Evolutionary conservation across 2,888 invertebrate genomes (phyloP).

Genomic region (Ashinkailepas kermadecensis): DNA sequence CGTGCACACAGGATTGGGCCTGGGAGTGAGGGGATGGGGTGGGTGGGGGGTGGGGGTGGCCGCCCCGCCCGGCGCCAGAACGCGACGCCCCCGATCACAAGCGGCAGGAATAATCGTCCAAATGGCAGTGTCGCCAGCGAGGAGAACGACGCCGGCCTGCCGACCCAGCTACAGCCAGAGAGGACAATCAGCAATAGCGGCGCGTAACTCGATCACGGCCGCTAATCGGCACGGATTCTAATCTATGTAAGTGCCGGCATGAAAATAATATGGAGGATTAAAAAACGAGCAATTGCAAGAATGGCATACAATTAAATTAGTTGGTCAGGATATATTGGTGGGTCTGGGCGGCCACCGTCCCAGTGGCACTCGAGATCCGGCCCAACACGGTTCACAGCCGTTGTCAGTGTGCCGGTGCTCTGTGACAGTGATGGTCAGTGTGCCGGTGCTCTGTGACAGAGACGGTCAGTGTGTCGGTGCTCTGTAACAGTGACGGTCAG

Average conservation of each 20-base stretch:
- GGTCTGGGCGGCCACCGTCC: background rate
- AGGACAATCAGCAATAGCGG: conserved; percentile 11
- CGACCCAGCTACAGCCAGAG: background rate
- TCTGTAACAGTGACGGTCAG: too few species aligned
- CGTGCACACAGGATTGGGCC: too few species aligned
- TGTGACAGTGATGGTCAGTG: too few species aligned
- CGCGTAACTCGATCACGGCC: background rate
- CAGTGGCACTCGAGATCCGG: background rate
- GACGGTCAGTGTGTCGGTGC: too few species aligned
- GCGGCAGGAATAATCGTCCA: background rate
- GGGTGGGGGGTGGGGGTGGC: background rate
- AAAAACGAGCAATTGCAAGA: conserved; percentile 22
- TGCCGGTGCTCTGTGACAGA: too few species aligned
- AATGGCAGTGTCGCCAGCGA: background rate
- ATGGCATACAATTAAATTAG: conserved; percentile 20
- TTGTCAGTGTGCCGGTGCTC: too few species aligned
- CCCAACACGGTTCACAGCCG: too few species aligned
- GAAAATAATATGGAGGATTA: conserved; percentile 19
- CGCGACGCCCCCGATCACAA: too few species aligned
- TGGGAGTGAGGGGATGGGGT: too few species aligned
- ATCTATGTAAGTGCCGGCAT: conserved; percentile 20
- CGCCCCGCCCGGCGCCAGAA: too few species aligned
- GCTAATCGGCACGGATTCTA: conserved; percentile 13
- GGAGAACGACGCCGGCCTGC: too few species aligned
- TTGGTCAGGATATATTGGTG: background rate